phyloP scores from a whole-genome alignment of 1,140 invertebrate genomes.

The Drosophila pectinifera region DNA sequence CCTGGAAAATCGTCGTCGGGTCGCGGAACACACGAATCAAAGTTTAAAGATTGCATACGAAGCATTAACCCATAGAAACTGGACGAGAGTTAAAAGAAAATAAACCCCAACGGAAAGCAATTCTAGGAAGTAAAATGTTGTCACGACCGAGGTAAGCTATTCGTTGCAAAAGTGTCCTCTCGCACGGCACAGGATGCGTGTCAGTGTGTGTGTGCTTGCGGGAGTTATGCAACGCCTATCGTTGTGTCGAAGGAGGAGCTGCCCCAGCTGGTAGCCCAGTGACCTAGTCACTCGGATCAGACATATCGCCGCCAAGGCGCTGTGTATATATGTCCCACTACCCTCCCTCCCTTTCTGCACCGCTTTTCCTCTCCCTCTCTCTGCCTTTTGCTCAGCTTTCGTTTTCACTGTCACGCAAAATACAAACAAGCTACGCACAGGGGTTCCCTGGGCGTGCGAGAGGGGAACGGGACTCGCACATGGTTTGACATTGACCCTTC shows the following conservation, averaged over 20 bases:
- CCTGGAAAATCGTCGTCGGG: slow-evolving; percentile 20
- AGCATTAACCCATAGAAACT: slow-evolving; percentile 53
- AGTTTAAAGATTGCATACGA: slow-evolving; percentile 10
- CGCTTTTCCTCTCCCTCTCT: neutral
- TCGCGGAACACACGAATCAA: neutral
- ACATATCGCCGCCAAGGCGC: slow-evolving; percentile 59
- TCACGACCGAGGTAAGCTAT: slow-evolving; percentile 74
- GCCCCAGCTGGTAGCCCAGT: slow-evolving; percentile 61
- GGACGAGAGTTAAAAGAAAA: slow-evolving; percentile 38
- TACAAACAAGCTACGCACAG: slow-evolving; percentile 11
- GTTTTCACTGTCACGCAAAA: slow-evolving; percentile 47
- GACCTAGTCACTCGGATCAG: slow-evolving; percentile 52
- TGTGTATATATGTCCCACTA: slow-evolving; percentile 3
- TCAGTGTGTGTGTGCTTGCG: neutral
- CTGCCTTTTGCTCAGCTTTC: slow-evolving; percentile 63
- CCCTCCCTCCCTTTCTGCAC: neutral
- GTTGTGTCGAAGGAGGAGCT: slow-evolving; percentile 22
- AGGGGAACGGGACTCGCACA: slow-evolving; percentile 49
- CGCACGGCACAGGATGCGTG: slow-evolving; percentile 13
- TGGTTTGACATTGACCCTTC: slow-evolving; percentile 70
- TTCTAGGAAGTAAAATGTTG: slow-evolving; percentile 66
- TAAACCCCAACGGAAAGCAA: slow-evolving; percentile 46
- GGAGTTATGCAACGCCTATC: slow-evolving; percentile 40
- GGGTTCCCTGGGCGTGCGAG: slow-evolving; percentile 18
- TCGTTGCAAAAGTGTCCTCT: slow-evolving; percentile 22